Conservation (phyloP, 1,140 invertebrate species). For the Augochlora pura region DNA sequence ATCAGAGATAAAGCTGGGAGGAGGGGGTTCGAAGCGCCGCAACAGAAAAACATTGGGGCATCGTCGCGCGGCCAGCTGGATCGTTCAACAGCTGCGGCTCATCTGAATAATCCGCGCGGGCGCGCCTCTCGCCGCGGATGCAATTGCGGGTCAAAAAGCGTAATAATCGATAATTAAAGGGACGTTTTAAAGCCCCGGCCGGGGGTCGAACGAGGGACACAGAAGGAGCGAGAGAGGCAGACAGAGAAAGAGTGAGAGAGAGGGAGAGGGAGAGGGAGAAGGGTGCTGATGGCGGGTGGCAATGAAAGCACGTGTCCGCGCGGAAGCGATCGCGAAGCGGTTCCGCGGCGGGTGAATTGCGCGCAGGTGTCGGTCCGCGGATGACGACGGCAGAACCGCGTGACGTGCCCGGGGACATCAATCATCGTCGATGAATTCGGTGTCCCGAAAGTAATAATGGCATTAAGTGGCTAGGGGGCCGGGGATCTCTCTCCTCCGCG, state of each 20-base stretch:
- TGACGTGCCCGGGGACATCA: constrained; percentile 12
- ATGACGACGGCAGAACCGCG: constrained; percentile 25
- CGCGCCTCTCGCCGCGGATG: neutral
- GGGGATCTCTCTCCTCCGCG: constrained; percentile 19
- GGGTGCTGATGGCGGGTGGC: neutral
- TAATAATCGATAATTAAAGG: constrained; percentile 55
- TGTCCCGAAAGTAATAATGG: constrained; percentile 31
- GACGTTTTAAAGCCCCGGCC: constrained; percentile 16
- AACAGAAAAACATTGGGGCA: constrained; percentile 59
- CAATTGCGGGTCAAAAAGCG: constrained; percentile 45
- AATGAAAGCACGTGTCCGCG: constrained; percentile 8
- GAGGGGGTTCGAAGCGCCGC: constrained; percentile 46
- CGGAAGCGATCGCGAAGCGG: neutral
- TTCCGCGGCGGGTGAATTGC: neutral
- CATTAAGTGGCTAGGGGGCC: constrained; percentile 18
- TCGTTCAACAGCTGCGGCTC: constrained; percentile 54
- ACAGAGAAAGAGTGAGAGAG: too few relatives aligned
- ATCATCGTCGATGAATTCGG: constrained; percentile 36
- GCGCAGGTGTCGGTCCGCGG: neutral
- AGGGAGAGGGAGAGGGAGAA: too few relatives aligned
- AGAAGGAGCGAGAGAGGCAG: too few relatives aligned
- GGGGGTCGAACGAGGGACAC: neutral
- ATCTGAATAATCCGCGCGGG: constrained; percentile 53
- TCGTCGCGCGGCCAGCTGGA: constrained; percentile 28
- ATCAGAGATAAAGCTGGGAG: constrained; percentile 75